Percentiles rank a stretch among this genome's conserved stretches.
Conservation (phyloP, 2,113 vertebrate species). For the Cephalopterus ornatus region DNA sequence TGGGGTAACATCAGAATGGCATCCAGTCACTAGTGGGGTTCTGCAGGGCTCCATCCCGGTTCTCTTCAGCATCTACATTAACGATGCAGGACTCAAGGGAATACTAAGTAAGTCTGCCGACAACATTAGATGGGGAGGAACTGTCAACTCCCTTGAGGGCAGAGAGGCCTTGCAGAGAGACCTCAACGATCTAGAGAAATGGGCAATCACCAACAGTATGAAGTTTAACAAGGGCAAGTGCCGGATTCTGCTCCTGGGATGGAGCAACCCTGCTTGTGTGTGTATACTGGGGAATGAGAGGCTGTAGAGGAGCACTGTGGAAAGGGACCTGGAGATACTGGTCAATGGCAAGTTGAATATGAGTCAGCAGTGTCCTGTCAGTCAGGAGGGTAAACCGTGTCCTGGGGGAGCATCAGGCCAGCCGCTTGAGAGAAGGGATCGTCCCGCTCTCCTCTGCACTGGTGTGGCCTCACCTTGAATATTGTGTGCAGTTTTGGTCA, state of each 20-base stretch:
- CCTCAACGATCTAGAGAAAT: neutral
- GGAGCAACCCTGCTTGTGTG: accelerated
- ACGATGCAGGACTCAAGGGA: neutral
- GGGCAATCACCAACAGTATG: neutral
- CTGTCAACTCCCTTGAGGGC: neutral
- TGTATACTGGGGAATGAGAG: neutral
- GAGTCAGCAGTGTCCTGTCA: neutral
- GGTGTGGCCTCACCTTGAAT: accelerated
- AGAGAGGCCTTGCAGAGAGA: neutral
- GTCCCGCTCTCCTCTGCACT: accelerated
- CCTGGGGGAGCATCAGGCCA: accelerated
- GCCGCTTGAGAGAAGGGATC: accelerated
- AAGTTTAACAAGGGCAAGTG: neutral
- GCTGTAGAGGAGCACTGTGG: neutral
- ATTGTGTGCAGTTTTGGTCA: neutral
- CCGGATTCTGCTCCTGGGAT: neutral
- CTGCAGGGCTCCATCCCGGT: neutral
- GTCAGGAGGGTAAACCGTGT: accelerated
- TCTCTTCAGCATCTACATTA: neutral
- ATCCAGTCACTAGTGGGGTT: neutral
- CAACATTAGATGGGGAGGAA: accelerated
- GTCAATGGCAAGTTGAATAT: accelerated
- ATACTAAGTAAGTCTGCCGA: neutral
- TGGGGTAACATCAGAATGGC: accelerated
- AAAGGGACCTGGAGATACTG: accelerated